Evolutionary conservation across 2,113 vertebrate genomes (phyloP).

Genomic region (Serinus canaria): DNA sequence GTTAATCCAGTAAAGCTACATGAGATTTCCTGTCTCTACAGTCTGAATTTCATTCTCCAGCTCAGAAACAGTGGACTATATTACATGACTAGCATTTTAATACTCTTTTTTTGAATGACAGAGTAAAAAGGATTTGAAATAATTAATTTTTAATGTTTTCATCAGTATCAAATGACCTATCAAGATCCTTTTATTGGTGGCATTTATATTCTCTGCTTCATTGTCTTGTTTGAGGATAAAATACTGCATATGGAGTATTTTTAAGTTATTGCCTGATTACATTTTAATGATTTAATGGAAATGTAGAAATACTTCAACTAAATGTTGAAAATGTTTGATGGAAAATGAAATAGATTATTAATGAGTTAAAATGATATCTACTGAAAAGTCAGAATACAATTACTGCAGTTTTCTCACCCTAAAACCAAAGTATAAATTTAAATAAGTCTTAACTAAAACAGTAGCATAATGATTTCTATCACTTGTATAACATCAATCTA

Average conservation of each 20-base stretch:
- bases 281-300: not conserved
- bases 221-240: not conserved
- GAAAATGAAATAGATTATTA: not conserved
- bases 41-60: not conserved
- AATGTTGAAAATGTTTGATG: not conserved
- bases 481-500: not conserved
- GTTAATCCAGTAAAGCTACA: not conserved
- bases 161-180: not conserved
- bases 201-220: not conserved
- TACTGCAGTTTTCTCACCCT: not conserved
- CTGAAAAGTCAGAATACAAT: not conserved
- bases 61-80: not conserved
- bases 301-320: not conserved
- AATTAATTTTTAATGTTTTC: not conserved
- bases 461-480: not conserved
- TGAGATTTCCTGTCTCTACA: not conserved
- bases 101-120: not conserved
- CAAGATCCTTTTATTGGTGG: not conserved
- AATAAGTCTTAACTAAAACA: not conserved
- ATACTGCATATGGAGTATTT: not conserved
- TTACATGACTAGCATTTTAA: not conserved
- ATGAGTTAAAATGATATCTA: not conserved
- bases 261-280: constrained; percentile 4
- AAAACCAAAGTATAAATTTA: not conserved
- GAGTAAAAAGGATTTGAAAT: not conserved